Base-by-base conservation (phyloP, 2,888 invertebrate genomes). In the Xestobium rufovillosum region DNA sequence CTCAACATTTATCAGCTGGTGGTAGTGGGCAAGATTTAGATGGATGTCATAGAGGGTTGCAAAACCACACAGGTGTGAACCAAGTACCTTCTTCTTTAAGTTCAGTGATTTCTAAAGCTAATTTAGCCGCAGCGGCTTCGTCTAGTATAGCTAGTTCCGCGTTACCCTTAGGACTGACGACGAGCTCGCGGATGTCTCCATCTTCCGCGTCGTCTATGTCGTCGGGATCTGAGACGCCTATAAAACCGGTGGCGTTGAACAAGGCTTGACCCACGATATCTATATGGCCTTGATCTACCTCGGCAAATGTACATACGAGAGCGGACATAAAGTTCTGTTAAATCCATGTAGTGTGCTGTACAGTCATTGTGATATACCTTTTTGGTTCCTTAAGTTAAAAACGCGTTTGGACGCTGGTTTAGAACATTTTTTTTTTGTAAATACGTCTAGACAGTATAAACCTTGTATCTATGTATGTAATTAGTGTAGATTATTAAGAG, bases 31-130 rank as follows among this genome's bases (percentile, higher is more conserved):
- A 56, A 23, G 67, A 71, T 1, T 70, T 67, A 2, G 80, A 81
- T 51, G 76, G 80, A 52, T 77, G 80, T 6, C 84, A 86, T 56
- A 76, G 86, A 53, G 73, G 73, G 11, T 68, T 79, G 41, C 75
- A 75, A 25, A 76, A 71, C 30, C 72, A 59, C 48, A 42, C 49
- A 34, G 46, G 38, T 33, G 43, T 42, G 34, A 38, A 43, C 36
- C 42, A 44, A 45, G 48, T 47, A 44, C 43, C 53, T 14, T 49
- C 53, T 10, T 46, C 52, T 2, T 48, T 56, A 31, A 59, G 52
- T 36, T 60, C 61, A 26, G 56, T 61, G 34, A 56, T 63, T 38
- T 60, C 63, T 45, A 63, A 62, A 48, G 60, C 64, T 30, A 60
- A 60, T 26, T 56, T 64, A 29, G 60, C 60, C 25, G 63, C 57